Conservation (phyloP, 2,797 vertebrate species). For the Sebastes matsubarae region DNA sequence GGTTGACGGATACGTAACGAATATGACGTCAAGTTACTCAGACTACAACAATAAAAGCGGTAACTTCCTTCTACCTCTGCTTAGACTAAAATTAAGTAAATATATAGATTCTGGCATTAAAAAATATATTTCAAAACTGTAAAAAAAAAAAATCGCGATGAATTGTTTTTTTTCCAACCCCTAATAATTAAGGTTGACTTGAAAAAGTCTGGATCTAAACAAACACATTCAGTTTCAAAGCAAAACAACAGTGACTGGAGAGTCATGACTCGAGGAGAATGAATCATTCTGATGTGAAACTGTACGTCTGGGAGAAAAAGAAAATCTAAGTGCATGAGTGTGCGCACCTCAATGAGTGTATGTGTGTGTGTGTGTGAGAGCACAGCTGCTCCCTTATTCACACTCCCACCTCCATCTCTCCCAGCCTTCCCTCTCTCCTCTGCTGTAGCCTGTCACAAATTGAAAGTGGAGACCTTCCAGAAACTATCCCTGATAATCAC, state of each 20-base stretch:
- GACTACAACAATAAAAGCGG: too few species aligned
- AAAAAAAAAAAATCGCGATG: too few species aligned
- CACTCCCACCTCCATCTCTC: slow-evolving; percentile 52
- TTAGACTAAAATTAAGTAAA: too few species aligned
- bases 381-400: slow-evolving; percentile 29
- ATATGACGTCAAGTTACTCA: too few species aligned
- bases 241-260: background rate
- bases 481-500: slow-evolving; percentile 86
- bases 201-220: too few species aligned
- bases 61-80: too few species aligned
- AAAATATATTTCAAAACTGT: too few species aligned
- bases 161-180: too few species aligned
- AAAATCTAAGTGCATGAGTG: background rate
- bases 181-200: too few species aligned
- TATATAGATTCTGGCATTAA: too few species aligned
- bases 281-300: slow-evolving; percentile 13
- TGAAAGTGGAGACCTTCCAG: slow-evolving; percentile 87
- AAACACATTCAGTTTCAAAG: background rate
- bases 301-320: background rate
- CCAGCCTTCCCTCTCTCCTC: slow-evolving; percentile 57
- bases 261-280: background rate
- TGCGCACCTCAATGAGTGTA: background rate
- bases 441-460: slow-evolving; percentile 82
- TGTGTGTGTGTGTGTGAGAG: background rate
- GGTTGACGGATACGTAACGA: too few species aligned